phyloP scores from a whole-genome alignment of 2,888 invertebrate genomes.

The Lasioglossum marginatum region DNA sequence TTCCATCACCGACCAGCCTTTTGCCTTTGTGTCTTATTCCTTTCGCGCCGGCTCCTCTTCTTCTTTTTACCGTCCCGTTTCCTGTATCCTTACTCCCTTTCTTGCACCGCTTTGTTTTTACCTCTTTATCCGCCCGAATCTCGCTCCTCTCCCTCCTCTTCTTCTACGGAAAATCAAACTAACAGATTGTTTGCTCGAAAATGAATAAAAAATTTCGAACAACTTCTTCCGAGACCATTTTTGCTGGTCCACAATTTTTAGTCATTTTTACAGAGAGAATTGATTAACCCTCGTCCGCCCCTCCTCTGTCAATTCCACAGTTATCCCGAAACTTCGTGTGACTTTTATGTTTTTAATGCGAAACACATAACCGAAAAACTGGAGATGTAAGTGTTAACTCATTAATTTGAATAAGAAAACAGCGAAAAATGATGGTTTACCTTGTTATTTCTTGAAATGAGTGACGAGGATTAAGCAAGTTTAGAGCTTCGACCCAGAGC shows the following conservation, averaged over 20 bases:
- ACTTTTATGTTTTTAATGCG: too few relatives aligned
- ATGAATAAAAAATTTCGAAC: background rate
- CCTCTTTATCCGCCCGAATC: background rate
- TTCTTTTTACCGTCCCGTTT: conserved; percentile 20
- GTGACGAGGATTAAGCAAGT: background rate
- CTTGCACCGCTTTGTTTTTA: background rate
- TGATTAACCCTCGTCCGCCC: too few relatives aligned
- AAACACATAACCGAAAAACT: too few relatives aligned
- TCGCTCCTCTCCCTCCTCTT: background rate
- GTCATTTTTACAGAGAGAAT: too few relatives aligned
- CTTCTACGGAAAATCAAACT: background rate
- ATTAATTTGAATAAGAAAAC: too few relatives aligned
- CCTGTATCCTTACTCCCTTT: conserved; percentile 15
- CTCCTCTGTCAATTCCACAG: too few relatives aligned
- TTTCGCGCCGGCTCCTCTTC: background rate
- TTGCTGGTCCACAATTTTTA: too few relatives aligned
- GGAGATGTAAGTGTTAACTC: too few relatives aligned
- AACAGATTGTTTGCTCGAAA: background rate
- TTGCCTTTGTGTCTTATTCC: conserved; percentile 29
- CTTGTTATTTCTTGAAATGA: too few relatives aligned
- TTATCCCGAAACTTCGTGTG: too few relatives aligned
- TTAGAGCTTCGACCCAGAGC: background rate
- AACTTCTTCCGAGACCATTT: background rate
- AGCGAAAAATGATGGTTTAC: too few relatives aligned
- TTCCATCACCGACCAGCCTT: conserved; percentile 10